Conservation (phyloP, 2,888 invertebrate genomes). For the Notocelia uddmanniana region DNA sequence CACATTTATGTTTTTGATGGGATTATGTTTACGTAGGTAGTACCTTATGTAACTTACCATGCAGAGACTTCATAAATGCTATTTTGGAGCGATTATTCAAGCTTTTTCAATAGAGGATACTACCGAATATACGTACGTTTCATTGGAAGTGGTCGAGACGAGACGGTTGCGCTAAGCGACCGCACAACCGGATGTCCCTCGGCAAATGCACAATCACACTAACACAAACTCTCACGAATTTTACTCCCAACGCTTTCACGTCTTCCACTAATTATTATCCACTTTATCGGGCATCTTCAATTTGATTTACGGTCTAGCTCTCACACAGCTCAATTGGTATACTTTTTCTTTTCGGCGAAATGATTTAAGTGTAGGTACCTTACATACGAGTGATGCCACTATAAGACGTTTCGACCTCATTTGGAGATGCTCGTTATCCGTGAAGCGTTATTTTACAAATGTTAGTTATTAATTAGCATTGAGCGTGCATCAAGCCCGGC, state of each 20-base stretch:
- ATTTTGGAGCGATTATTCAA: background rate
- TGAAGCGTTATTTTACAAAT: conserved; percentile 46
- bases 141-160: conserved; percentile 16
- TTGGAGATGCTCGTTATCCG: conserved; percentile 51
- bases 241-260: conserved; percentile 85
- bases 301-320: conserved; percentile 84
- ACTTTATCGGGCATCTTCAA: conserved; percentile 86
- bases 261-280: conserved; percentile 86
- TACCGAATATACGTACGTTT: conserved; percentile 19
- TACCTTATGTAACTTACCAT: no score
- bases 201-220: conserved; percentile 84
- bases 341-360: conserved; percentile 82
- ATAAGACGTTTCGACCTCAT: conserved; percentile 60
- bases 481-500: conserved; percentile 32
- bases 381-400: conserved; percentile 55
- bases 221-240: conserved; percentile 85
- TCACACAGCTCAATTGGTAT: conserved; percentile 81
- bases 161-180: conserved; percentile 44
- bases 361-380: conserved; percentile 70
- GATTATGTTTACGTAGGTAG: background rate
- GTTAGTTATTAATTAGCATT: conserved; percentile 53
- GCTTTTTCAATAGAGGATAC: background rate
- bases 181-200: conserved; percentile 77
- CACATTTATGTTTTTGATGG: no score
- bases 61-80: no score